phyloP scores from a whole-genome alignment of 1,140 invertebrate genomes.

The Ceratitis capitata region DNA sequence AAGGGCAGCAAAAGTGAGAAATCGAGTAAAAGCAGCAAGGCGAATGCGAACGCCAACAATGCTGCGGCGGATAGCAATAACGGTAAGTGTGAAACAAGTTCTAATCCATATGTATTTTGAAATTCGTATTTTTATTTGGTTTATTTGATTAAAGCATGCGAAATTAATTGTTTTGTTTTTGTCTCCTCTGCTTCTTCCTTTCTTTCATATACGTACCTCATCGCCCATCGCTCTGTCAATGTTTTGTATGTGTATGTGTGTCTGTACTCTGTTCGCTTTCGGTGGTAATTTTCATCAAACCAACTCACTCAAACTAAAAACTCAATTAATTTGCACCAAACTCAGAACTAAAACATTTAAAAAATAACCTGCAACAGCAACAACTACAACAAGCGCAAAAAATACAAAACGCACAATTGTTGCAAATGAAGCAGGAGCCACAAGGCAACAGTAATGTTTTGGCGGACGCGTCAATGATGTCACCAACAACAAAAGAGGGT shows the following conservation, averaged over 20 bases:
- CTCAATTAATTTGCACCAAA: neutral
- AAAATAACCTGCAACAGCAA: slow-evolving; percentile 45
- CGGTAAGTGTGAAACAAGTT: slow-evolving; percentile 23
- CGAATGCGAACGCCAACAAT: slow-evolving; percentile 40
- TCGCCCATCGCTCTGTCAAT: neutral
- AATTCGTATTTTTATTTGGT: neutral
- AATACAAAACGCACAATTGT: neutral
- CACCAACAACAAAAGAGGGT: slow-evolving; percentile 46
- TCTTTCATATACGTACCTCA: slow-evolving; percentile 17
- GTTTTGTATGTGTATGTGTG: neutral
- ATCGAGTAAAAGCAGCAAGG: slow-evolving; percentile 49
- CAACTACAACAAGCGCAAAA: neutral
- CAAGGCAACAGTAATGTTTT: slow-evolving; percentile 45
- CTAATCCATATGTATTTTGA: too few relatives aligned
- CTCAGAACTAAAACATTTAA: slow-evolving; percentile 33
- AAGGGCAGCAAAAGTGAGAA: slow-evolving; percentile 70
- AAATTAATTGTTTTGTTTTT: slow-evolving; percentile 43
- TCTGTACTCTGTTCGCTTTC: neutral
- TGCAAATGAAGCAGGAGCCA: slow-evolving; percentile 45
- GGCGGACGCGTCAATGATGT: slow-evolving; percentile 48
- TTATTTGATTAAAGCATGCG: slow-evolving; percentile 30
- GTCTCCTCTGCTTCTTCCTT: slow-evolving; percentile 41
- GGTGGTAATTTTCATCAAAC: neutral
- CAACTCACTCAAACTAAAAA: neutral
- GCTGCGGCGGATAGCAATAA: slow-evolving; percentile 40